These are phyloP conservation scores for Bryconaethiops microstoma DNA, from an alignment of 2,797 vertebrate species.

Conservation along the genomic window DNA sequence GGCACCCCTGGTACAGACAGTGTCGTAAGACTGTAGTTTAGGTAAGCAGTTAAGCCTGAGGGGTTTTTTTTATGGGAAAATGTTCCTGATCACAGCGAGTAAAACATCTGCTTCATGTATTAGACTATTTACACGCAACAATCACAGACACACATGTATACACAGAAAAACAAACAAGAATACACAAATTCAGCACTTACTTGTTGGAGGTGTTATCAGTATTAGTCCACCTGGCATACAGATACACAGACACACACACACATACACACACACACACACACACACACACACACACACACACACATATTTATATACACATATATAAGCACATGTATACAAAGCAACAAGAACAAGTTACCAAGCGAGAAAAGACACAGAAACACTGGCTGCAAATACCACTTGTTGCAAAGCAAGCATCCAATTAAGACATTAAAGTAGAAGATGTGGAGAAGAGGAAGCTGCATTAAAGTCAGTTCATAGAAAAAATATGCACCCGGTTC, in stretches of 20 bases:
- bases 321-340: slow-evolving; percentile 38
- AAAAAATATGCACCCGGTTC: not conserved
- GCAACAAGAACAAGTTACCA: slow-evolving; percentile 48
- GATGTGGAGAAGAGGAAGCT: not conserved
- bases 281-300: slow-evolving; percentile 24
- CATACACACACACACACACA: slow-evolving; percentile 28
- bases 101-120: not conserved
- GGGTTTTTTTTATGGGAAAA: not conserved
- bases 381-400: not conserved
- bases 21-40: not conserved
- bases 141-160: slow-evolving; percentile 59
- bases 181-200: slow-evolving; percentile 78
- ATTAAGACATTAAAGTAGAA: not conserved
- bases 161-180: slow-evolving; percentile 11
- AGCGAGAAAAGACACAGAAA: slow-evolving; percentile 4
- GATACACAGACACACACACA: slow-evolving; percentile 19
- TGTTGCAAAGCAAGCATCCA: not conserved
- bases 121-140: not conserved
- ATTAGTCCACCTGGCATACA: slow-evolving; percentile 85
- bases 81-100: not conserved
- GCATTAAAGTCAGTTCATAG: not conserved
- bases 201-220: slow-evolving; percentile 85
- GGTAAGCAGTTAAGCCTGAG: not conserved
- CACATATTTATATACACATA: slow-evolving; percentile 5
- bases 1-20: no score